Conservation (phyloP, 2,113 vertebrate species). For the Felis catus region DNA sequence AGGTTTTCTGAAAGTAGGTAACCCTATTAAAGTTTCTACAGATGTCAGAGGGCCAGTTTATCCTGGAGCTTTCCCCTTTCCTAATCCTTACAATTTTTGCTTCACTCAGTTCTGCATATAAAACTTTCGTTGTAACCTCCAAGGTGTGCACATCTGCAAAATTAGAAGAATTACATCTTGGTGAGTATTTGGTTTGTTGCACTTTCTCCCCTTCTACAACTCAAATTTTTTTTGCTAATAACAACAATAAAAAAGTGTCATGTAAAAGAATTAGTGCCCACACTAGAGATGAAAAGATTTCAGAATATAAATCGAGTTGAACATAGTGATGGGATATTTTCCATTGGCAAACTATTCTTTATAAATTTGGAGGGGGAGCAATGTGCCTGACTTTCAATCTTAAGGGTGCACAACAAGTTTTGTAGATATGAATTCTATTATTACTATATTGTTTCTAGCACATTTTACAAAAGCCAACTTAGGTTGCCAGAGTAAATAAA, state of each 20-base stretch:
- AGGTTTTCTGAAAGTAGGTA: neutral
- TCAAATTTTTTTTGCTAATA: neutral
- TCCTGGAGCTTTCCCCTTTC: neutral
- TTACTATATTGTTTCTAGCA: constrained; percentile 75
- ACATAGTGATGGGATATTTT: neutral
- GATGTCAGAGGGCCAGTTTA: neutral
- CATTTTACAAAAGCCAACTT: constrained; percentile 70
- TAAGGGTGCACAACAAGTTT: constrained; percentile 63
- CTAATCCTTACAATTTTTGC: neutral
- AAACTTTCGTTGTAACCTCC: neutral
- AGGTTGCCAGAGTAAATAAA: neutral
- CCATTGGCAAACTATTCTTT: constrained; percentile 22
- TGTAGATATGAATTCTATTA: constrained; percentile 79
- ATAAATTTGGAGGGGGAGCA: constrained; percentile 35
- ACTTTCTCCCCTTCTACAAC: neutral
- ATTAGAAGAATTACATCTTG: neutral
- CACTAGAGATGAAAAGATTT: neutral
- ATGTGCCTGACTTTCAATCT: constrained; percentile 56
- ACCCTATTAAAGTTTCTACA: neutral
- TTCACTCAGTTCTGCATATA: neutral
- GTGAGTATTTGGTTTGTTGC: neutral
- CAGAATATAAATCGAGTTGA: constrained; percentile 15
- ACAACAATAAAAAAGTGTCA: neutral
- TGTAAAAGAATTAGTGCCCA: neutral
- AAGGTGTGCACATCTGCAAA: neutral